Evolutionary conservation across 1,140 invertebrate species (phyloP).

Genomic region (Caligus rogercresseyi): DNA sequence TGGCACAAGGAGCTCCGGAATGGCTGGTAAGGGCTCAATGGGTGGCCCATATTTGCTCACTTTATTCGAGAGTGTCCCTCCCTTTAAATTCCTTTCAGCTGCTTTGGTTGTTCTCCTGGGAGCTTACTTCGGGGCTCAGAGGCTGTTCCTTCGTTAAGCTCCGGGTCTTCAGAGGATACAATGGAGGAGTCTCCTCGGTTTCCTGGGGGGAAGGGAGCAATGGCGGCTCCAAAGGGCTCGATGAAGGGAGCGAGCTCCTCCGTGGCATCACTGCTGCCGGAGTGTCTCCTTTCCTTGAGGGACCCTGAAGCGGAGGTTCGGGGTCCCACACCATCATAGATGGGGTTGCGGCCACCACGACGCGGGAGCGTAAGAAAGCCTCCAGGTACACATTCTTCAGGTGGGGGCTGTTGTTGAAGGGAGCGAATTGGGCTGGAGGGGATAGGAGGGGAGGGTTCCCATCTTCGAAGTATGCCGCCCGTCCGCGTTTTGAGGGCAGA

Average conservation of each 20-base stretch:
- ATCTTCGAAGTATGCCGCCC: neutral
- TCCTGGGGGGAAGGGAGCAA: neutral
- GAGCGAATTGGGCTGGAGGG: neutral
- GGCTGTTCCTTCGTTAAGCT: slow-evolving; percentile 3
- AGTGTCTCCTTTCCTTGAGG: neutral
- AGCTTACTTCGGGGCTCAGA: neutral
- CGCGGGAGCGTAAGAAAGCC: slow-evolving; percentile 5
- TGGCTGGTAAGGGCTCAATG: neutral
- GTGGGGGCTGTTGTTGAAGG: neutral
- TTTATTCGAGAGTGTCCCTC: slow-evolving; percentile 5
- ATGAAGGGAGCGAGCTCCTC: neutral
- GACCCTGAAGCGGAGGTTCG: slow-evolving; percentile 1
- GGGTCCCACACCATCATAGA: slow-evolving; percentile 14
- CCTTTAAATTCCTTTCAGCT: slow-evolving; percentile 15
- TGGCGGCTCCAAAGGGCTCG: slow-evolving; percentile 6
- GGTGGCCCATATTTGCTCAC: neutral
- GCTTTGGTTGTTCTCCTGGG: neutral
- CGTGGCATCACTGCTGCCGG: neutral
- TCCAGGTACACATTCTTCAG: neutral
- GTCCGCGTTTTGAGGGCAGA: neutral
- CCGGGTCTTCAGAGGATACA: slow-evolving; percentile 7
- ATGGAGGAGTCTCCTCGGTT: neutral
- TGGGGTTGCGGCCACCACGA: neutral
- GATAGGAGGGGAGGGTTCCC: neutral
- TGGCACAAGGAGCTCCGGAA: too few species aligned